These are phyloP conservation scores for Machimus rusticus DNA, from an alignment of 2,888 invertebrate species.

Conservation along the genomic window DNA sequence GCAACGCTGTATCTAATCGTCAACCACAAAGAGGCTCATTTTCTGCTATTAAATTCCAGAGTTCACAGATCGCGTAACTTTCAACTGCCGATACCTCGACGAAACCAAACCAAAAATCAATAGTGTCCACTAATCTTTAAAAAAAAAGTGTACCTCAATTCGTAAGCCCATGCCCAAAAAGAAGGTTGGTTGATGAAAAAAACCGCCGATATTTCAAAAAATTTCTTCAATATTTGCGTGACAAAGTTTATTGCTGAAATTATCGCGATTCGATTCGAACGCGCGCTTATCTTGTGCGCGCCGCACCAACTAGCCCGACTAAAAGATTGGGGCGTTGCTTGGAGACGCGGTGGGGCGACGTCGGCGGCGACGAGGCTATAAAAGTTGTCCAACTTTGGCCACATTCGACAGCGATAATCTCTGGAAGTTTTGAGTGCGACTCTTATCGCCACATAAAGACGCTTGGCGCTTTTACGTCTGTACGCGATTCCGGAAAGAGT, in stretches of 20 bases:
- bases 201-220: background rate
- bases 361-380: background rate
- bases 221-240: background rate
- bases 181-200: background rate
- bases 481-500: background rate
- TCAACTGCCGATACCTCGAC: background rate
- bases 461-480: background rate
- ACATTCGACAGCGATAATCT: background rate
- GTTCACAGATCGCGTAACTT: background rate
- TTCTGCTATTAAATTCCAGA: background rate
- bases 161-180: background rate
- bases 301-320: background rate
- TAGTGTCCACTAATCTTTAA: background rate
- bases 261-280: background rate
- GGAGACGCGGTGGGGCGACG: background rate
- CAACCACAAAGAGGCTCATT: background rate
- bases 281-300: background rate
- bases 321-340: background rate
- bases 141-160: background rate
- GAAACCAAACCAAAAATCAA: background rate
- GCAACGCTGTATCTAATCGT: background rate
- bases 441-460: background rate
- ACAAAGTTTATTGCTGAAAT: background rate
- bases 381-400: background rate
- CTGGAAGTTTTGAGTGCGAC: background rate